A percentile compares a stretch with the other conserved stretches of the same genome.
phyloP scores from a whole-genome alignment of 2,888 invertebrate species.

The Drosophila gaucha region DNA sequence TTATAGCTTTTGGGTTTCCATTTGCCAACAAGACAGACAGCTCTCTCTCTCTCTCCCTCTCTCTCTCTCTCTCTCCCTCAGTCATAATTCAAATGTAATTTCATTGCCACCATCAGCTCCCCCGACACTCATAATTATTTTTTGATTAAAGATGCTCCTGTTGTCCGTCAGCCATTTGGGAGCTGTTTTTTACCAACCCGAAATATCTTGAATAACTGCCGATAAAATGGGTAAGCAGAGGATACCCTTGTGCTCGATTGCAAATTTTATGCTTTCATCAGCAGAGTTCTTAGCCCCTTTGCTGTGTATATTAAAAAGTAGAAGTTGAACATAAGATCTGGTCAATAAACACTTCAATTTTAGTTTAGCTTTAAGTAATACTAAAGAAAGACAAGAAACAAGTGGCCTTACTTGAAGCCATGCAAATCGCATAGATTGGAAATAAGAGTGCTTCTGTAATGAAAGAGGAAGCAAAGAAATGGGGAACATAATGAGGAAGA shows the following conservation, averaged over 20 bases:
- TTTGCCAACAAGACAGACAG: conserved; percentile 1
- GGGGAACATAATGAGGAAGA: too few relatives aligned
- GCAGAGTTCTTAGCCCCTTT: neutral
- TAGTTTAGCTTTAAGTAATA: too few relatives aligned
- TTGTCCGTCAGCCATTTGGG: conserved; percentile 30
- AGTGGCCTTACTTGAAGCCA: too few relatives aligned
- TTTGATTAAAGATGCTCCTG: conserved; percentile 75
- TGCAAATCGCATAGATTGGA: too few relatives aligned
- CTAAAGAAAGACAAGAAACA: too few relatives aligned
- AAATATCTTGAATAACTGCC: conserved; percentile 31
- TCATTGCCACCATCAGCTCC: conserved; percentile 59
- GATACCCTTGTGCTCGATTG: conserved; percentile 18
- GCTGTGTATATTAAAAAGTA: neutral
- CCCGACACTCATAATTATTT: conserved; percentile 78
- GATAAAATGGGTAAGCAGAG: conserved; percentile 31
- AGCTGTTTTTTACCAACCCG: neutral
- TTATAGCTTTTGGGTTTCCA: conserved; percentile 13
- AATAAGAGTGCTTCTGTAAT: too few relatives aligned
- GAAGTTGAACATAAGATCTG: neutral
- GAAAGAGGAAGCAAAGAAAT: too few relatives aligned
- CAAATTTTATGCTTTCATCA: conserved; percentile 8
- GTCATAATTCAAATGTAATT: conserved; percentile 80
- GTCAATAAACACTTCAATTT: neutral
- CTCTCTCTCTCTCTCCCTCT: neutral
- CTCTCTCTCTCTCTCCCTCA: conserved; percentile 8